Base-by-base conservation (phyloP, 2,888 invertebrate genomes). In the Isotomurus palustris region DNA sequence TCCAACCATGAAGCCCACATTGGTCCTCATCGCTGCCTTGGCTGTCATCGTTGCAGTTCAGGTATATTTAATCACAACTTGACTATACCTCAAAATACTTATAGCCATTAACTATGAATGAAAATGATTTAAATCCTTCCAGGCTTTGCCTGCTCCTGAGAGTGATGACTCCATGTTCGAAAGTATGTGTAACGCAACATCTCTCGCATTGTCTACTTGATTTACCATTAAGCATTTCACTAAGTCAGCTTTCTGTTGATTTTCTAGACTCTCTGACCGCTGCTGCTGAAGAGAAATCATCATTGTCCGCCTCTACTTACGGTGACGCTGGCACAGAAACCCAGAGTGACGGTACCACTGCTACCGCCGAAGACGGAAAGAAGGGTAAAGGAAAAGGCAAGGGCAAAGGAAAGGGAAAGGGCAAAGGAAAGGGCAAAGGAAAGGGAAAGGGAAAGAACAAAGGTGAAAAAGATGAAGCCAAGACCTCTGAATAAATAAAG, bases 371-470 rank as follows among this genome's bases (percentile, higher is more conserved):
- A 24, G 24, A 43, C 22, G 43, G 43, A 14, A 43, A 43, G 22
- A 43, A 24, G 22, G 43, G 43, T 6, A 24, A 43, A 17, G 28
- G 21, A 12, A 24, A 12, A 25, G 35, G 12, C 14, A 36, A 45
- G 45, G 47, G 38, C 22, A 43, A 43, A 24, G 24, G 40, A n/a
- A 19, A 24, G 24, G 43, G 24, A 2, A 35, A 25, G 36, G 47
- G 44, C 2, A 50, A 50, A 27, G 32, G 40, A 17, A 45, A 45
- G 22, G 49, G 49, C 17, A 50, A 47, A 27, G 56, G 50, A 6
- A 50, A 43, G 40, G 38, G 54, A 21, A 24, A 24, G 14, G 43
- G 24, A 12, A 43, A 43, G 17, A 19, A 17, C 40, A 17, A 17
- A 19, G 17, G 17, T 6, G 40, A 6, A 17, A 17, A 40, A 17